These are phyloP conservation scores for Leguminivora glycinivorella DNA, from an alignment of 1,140 invertebrate species.

Conservation along the genomic window DNA sequence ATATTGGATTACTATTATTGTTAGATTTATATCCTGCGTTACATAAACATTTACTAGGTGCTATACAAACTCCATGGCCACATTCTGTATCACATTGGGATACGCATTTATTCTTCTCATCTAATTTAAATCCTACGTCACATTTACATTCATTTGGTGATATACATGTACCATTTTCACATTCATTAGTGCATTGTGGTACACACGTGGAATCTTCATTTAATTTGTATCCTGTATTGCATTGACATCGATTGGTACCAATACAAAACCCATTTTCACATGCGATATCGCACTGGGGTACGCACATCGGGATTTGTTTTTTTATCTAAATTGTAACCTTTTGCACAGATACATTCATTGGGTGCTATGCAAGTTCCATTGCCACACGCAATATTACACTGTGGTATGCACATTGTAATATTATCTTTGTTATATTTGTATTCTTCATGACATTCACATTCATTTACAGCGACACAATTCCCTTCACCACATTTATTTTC, in stretches of 20 bases:
- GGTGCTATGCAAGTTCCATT: no score
- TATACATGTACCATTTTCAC: no score
- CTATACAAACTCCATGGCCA: conserved; percentile 61
- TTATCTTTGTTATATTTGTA: no score
- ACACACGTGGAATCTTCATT: no score
- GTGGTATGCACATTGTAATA: no score
- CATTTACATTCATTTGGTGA: no score
- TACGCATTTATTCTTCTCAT: conserved; percentile 43
- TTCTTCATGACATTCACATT: no score
- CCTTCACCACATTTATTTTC: conserved; percentile 65
- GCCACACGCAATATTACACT: no score
- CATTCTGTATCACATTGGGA: conserved; percentile 65
- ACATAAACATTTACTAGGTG: conserved; percentile 66
- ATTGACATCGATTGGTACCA: conserved; percentile 72
- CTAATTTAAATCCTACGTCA: conserved; percentile 27
- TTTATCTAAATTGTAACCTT: neutral
- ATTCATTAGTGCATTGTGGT: no score
- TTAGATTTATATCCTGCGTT: conserved; percentile 39
- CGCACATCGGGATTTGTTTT: conserved; percentile 52
- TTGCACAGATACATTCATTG: no score
- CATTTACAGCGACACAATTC: conserved; percentile 68
- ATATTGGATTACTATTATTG: conserved; percentile 30
- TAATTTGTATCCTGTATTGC: conserved; percentile 39
- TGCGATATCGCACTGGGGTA: conserved; percentile 59
- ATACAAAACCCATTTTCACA: conserved; percentile 77